Base-by-base conservation (phyloP, 2,113 vertebrate genomes). In the Mustelus asterias region DNA sequence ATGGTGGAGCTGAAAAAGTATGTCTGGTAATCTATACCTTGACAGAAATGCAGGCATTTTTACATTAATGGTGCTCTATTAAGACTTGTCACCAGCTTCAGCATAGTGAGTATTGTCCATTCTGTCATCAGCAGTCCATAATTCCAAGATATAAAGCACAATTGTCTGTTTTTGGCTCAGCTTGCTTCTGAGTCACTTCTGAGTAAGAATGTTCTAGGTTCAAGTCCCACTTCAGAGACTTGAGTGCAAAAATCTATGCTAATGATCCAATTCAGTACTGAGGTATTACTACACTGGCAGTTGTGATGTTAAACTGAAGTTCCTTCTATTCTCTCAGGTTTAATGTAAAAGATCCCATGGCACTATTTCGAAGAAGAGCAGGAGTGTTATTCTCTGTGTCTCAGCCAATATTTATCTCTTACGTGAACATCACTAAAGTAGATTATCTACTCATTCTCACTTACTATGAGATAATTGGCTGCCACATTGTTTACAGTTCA, bases 1-100 rank as follows among this genome's bases (percentile, higher is more conserved):
- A 22, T 48, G 85, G 85, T 48, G 85, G 60, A 93, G 60, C 60
- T 92, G 89, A 92, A 94, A 94, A 70, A 94, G 69, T 44, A 20
- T 8, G 24, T 24, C 69, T 11, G 26, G 22, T 4, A 10, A 37
- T 70, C n/a, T 69, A n/a, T 44, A 89, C 13, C 48, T 33, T 58
- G 16, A n/a, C 54, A n/a, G 54, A 89, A 89, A 33, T 33, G 29
- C 11, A 33, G 29, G 20, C 18, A 13, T 63, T 63, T 92, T 89
- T 89, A 90, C 58, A 37, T 92, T 37, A 18, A 33, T 16, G 86
- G 86, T 63, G 93, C 13, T 72, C 3, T 95, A 44, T 70, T 11
- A 69, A 48, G 24, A 72, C 26, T 48, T 44, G 10, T n/a, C 1
- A 41, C 26, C 20, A 58, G 70, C 7, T 26, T 26, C 20, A 58